Base-by-base conservation (phyloP, 2,113 vertebrate genomes). In the Psophia crepitans region DNA sequence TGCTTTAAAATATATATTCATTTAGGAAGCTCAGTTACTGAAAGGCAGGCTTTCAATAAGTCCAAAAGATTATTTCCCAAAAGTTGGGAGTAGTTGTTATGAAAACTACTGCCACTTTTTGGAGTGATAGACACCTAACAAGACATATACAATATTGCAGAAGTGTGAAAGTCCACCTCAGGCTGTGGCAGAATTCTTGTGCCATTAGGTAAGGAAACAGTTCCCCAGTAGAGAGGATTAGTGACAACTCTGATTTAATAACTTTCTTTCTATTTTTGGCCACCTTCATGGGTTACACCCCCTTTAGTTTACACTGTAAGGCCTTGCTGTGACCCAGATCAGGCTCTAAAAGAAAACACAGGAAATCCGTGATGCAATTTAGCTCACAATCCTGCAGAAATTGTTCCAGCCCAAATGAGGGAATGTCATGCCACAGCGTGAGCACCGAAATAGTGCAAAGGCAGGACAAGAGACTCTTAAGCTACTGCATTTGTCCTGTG, bases 41-140 rank as follows among this genome's bases (percentile, higher is more conserved):
- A 93, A 88, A 71, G 39, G 35, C 15, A 60, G 57, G 35, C n/a
- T 77, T 92, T 13, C 68, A 81, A 90, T 28, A 84, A 80, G 90
- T 21, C 20, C 28, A 46, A 35, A 80, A 14, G 11, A 69, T 76
- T 22, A 43, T 63, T 90, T 95, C 71, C 44, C 37, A 44, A 35
- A 77, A 95, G n/a, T 20, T 12, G 6, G 7, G 4, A 23, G 5
- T 16, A 57, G 35, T 43, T 66, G 80, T 70, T 68, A 46, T 22
- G 17, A 76, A 65, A 90, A 83, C 19, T 39, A 30, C 8, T n/a
- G 79, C 12, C 28, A 10, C 5, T 39, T 76, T 53, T 1, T 32
- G 84, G 11, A 37, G 73, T 2, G 3, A 46, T 49, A 80, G 32
- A 44, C 28, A 28, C 19, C 28, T 8, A 17, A 14, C 8, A 4